A percentile compares a stretch with the other conserved stretches of the same genome.
Conservation (phyloP, 2,888 invertebrate species). For the Dryococelus australis region DNA sequence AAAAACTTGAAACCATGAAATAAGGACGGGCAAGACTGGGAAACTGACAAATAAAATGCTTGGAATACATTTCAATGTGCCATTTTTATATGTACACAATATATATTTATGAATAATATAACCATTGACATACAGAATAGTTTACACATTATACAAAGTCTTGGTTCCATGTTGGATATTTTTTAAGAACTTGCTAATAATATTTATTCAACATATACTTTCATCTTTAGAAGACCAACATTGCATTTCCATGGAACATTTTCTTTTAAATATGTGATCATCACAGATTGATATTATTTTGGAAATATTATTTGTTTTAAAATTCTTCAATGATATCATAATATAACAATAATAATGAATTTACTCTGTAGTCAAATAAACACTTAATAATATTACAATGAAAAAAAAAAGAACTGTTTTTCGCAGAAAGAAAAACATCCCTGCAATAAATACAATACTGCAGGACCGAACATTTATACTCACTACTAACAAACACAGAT, state of each 20-base stretch:
- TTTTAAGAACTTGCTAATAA: conserved; percentile 18
- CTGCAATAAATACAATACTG: conserved; percentile 1
- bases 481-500: not conserved
- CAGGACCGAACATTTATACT: not conserved
- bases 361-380: conserved; percentile 23
- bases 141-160: conserved; percentile 40
- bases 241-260: conserved; percentile 24
- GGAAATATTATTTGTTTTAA: conserved; percentile 30
- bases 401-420: not conserved
- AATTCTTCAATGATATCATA: conserved; percentile 23
- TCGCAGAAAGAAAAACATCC: conserved; percentile 16
- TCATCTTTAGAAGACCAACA: conserved; percentile 28
- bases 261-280: conserved; percentile 41
- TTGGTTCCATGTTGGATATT: conserved; percentile 25
- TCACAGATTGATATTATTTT: conserved; percentile 45
- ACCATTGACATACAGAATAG: conserved; percentile 42
- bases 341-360: conserved; percentile 30
- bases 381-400: not conserved
- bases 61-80: conserved; percentile 36
- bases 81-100: conserved; percentile 45
- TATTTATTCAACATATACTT: conserved; percentile 21
- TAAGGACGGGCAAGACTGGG: not conserved
- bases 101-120: conserved; percentile 45
- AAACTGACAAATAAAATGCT: not conserved
- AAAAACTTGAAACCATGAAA: not conserved